Conservation (phyloP, 2,888 invertebrate genomes). For the Drosophila nr. fundita region DNA sequence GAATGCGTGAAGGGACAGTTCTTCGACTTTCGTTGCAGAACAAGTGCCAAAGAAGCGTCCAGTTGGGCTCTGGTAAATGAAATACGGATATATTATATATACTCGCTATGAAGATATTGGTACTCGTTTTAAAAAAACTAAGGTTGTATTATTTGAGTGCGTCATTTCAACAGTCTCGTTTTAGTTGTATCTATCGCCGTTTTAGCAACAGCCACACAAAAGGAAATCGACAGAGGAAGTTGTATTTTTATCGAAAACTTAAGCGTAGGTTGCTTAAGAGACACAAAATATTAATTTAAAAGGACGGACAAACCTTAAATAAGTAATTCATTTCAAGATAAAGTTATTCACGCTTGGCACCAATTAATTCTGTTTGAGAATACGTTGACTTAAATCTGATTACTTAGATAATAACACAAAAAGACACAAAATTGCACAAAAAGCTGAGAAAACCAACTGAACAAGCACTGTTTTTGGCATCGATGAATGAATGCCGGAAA, state of each 20-base stretch:
- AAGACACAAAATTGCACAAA: not conserved
- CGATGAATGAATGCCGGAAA: conserved; percentile 47
- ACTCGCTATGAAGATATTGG: not conserved
- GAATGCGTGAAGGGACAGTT: conserved; percentile 34
- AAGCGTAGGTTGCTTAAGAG: not conserved
- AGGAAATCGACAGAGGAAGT: not conserved
- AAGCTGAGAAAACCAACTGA: not conserved
- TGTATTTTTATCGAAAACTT: not conserved
- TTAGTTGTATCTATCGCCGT: not conserved
- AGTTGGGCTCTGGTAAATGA: not conserved
- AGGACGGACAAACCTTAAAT: not conserved
- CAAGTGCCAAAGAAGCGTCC: conserved; percentile 40
- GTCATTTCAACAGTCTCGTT: not conserved
- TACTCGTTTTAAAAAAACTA: not conserved
- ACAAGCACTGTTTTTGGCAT: conserved; percentile 23
- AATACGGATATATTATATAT: not conserved
- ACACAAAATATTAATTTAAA: not conserved
- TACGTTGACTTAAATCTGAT: not conserved
- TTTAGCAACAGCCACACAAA: not conserved
- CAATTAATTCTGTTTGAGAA: not conserved
- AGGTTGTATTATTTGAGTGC: not conserved
- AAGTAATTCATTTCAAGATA: not conserved
- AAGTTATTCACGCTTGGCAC: not conserved
- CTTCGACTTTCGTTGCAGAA: conserved; percentile 17
- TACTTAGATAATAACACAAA: not conserved